These are phyloP conservation scores for Drosophila neotestacea DNA, from an alignment of 2,888 invertebrate species.

Conservation along the genomic window DNA sequence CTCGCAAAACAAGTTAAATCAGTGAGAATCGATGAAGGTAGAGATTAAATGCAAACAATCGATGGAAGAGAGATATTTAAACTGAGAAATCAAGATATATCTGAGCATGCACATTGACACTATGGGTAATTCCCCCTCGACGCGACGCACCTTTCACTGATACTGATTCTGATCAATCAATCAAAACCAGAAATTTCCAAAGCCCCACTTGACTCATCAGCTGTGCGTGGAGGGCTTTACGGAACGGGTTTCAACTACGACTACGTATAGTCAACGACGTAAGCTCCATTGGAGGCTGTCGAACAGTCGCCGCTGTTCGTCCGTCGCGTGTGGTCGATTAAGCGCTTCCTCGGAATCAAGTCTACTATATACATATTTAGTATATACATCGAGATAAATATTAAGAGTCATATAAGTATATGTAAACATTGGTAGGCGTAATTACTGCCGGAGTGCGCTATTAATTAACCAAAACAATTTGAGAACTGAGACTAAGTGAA, in stretches of 20 bases:
- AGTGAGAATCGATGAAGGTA: conserved; percentile 20
- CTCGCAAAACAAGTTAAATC: conserved; percentile 10
- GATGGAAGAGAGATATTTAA: too few relatives aligned
- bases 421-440: conserved; percentile 47
- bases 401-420: conserved; percentile 14
- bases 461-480: conserved; percentile 29
- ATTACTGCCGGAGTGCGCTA: conserved; percentile 13
- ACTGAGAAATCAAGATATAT: not conserved
- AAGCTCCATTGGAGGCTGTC: conserved; percentile 41
- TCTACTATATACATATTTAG: not conserved
- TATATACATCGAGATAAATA: conserved; percentile 1
- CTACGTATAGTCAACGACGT: conserved; percentile 37
- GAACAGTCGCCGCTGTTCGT: conserved; percentile 61
- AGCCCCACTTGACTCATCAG: conserved; percentile 63
- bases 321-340: conserved; percentile 63
- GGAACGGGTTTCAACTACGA: conserved; percentile 61
- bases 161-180: conserved; percentile 40
- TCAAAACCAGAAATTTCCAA: conserved; percentile 57
- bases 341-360: conserved; percentile 13
- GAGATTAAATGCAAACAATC: not conserved
- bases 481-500: conserved; percentile 22
- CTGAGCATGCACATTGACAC: not conserved
- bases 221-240: conserved; percentile 50
- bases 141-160: conserved; percentile 21
- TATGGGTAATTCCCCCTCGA: conserved; percentile 39